These are phyloP conservation scores for Charaxes varanes DNA, from an alignment of 1,140 invertebrate species.

Conservation along the genomic window DNA sequence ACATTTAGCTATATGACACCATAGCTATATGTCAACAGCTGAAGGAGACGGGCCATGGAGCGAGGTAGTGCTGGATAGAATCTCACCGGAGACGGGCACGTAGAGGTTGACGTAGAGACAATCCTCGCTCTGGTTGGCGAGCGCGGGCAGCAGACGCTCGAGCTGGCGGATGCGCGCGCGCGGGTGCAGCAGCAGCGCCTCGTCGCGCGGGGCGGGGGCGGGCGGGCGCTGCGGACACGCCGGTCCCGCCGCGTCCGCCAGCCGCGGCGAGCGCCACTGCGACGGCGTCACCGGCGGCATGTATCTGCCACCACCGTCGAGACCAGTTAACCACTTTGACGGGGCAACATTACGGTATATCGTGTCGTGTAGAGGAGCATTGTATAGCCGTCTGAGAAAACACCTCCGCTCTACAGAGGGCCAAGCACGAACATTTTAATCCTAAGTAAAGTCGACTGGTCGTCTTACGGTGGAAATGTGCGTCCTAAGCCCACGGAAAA, in stretches of 20 bases:
- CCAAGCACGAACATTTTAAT: too few species aligned
- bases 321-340: neutral
- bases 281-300: conserved; percentile 96
- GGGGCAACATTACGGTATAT: too few species aligned
- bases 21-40: too few species aligned
- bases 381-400: too few species aligned
- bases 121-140: conserved; percentile 95
- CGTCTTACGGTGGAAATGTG: too few species aligned
- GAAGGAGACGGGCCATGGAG: too few species aligned
- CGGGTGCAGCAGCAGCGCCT: conserved; percentile 84
- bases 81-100: conserved; percentile 80
- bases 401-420: too few species aligned
- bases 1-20: too few species aligned
- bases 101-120: conserved; percentile 98
- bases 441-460: too few species aligned
- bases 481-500: too few species aligned
- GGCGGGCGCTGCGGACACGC: conserved; percentile 93
- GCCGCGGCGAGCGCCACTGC: conserved; percentile 87
- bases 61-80: too few species aligned
- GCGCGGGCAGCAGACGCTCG: conserved; percentile 84
- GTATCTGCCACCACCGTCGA: conserved; percentile 79
- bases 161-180: conserved; percentile 86
- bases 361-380: too few species aligned
- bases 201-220: conserved; percentile 78
- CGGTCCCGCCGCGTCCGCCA: conserved; percentile 87